phyloP scores from a whole-genome alignment of 2,797 vertebrate species.

The Argentina silus region DNA sequence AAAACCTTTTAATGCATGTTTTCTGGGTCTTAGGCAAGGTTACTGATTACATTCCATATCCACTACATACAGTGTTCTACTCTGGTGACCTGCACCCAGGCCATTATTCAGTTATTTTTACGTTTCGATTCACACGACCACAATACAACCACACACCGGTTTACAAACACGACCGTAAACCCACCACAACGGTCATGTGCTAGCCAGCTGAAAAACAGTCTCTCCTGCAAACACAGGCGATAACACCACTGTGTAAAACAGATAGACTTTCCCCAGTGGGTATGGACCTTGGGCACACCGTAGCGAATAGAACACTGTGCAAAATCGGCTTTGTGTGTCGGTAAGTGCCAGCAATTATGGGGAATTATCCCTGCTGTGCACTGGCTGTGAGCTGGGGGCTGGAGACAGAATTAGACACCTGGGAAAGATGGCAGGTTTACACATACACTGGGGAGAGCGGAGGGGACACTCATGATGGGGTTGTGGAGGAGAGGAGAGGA shows the following conservation, averaged over 20 bases:
- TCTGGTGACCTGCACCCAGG: no score
- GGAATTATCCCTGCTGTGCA: constrained; percentile 3
- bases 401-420: constrained; percentile 16
- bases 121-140: no score
- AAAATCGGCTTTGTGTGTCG: constrained; percentile 1
- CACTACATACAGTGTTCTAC: no score
- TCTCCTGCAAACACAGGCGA: background rate
- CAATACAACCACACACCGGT: background rate
- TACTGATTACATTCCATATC: no score
- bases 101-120: no score
- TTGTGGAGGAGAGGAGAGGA: no score
- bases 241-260: background rate
- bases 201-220: background rate
- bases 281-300: background rate
- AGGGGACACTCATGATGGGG: background rate
- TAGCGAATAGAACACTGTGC: background rate
- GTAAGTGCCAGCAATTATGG: constrained; percentile 9
- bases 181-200: background rate
- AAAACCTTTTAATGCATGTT: no score
- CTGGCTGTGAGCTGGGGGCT: constrained; percentile 12
- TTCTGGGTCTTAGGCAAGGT: no score
- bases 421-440: background rate
- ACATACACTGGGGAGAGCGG: background rate
- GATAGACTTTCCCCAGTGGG: background rate
- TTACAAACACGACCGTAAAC: background rate